Evolutionary conservation across 2,888 invertebrate genomes (phyloP).

Genomic region (Serrognathus titanus): DNA sequence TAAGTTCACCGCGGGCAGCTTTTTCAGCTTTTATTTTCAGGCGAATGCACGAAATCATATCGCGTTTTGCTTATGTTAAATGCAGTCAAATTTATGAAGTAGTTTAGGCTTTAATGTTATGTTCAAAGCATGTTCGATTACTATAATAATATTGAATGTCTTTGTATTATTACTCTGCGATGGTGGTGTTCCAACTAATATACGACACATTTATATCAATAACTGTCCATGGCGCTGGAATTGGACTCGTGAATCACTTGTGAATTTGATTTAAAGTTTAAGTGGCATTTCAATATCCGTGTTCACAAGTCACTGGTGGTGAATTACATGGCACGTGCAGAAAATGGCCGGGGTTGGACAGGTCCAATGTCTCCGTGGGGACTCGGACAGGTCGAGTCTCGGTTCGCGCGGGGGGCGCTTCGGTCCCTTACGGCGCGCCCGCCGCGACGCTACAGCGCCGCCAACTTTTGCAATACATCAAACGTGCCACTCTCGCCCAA

Average conservation of each 20-base stretch:
- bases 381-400: conserved; percentile 5
- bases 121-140: too few species aligned
- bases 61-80: too few species aligned
- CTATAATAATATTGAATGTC: too few species aligned
- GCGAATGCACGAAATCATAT: too few species aligned
- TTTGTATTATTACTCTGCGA: not conserved
- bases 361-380: conserved; percentile 37
- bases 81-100: too few species aligned
- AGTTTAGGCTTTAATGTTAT: too few species aligned
- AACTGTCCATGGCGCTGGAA: conserved; percentile 35
- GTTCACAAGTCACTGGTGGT: conserved; percentile 36
- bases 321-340: conserved; percentile 39
- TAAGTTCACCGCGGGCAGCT: too few species aligned
- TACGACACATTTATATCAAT: conserved; percentile 37
- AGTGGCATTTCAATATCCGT: conserved; percentile 46
- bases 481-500: too few species aligned
- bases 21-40: too few species aligned
- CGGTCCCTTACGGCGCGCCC: not conserved
- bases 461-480: too few species aligned
- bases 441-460: conserved; percentile 4
- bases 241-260: conserved; percentile 38
- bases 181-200: conserved; percentile 5
- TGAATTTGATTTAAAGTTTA: conserved; percentile 44
- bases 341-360: conserved; percentile 38
- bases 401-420: not conserved